Percentiles rank a stretch among this genome's conserved stretches.
phyloP scores from a whole-genome alignment of 2,113 vertebrate species.

The Glaucomys volans region DNA sequence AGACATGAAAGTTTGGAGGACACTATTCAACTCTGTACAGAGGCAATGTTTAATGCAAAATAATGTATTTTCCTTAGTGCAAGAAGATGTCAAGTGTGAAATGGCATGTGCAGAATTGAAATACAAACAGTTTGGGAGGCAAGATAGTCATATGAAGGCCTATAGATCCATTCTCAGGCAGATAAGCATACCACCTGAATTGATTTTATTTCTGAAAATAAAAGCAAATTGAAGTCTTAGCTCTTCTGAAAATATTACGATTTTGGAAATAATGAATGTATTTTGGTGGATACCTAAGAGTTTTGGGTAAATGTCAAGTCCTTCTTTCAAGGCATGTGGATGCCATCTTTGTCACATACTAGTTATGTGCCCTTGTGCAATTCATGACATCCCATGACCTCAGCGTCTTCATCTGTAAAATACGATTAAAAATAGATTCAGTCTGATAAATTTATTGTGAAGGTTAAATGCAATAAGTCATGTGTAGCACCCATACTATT shows the following conservation, averaged over 20 bases:
- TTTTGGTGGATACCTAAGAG: background rate
- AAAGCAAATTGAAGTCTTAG: background rate
- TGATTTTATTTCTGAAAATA: background rate
- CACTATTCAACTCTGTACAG: background rate
- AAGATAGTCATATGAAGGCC: background rate
- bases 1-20: background rate
- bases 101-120: background rate
- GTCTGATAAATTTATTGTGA: background rate
- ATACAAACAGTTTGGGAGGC: background rate
- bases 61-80: background rate
- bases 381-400: background rate
- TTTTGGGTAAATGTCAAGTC: background rate
- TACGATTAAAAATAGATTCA: background rate
- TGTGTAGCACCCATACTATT: background rate
- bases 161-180: background rate
- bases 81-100: constrained; percentile 13
- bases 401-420: background rate
- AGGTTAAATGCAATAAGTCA: background rate
- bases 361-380: background rate
- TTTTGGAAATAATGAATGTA: constrained; percentile 1
- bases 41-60: background rate
- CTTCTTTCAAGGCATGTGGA: background rate
- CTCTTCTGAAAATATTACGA: background rate
- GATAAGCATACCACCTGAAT: background rate
- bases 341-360: background rate